Evolutionary conservation across 1,140 invertebrate genomes (phyloP).

Genomic region (Drosophila willistoni): DNA sequence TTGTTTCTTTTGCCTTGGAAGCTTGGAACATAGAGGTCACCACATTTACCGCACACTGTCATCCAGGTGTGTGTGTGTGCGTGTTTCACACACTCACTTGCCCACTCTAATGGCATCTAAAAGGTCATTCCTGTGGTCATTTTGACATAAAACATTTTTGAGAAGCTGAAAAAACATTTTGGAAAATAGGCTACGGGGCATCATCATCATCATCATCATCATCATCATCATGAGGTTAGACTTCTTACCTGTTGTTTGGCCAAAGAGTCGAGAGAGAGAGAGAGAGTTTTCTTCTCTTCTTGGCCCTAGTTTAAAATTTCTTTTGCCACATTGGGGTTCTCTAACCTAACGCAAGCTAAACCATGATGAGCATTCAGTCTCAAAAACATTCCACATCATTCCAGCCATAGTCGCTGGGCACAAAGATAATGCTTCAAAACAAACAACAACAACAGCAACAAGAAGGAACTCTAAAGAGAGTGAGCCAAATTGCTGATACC

Average conservation of each 20-base stretch:
- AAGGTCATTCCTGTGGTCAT: constrained; percentile 35
- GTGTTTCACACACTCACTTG: no score
- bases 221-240: no score
- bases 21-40: constrained; percentile 29
- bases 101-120: constrained; percentile 43
- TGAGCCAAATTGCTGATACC: no score
- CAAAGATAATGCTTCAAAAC: constrained; percentile 56
- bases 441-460: constrained; percentile 31
- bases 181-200: constrained; percentile 1
- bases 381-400: constrained; percentile 58
- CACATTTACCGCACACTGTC: constrained; percentile 30
- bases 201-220: no score
- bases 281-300: not conserved
- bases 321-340: not conserved
- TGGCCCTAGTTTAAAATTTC: not conserved
- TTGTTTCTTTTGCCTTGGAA: constrained; percentile 23
- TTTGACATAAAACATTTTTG: constrained; percentile 15
- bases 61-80: constrained; percentile 27
- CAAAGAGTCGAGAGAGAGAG: not conserved
- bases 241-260: no score
- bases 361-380: constrained; percentile 37
- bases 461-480: not conserved
- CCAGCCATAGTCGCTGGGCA: constrained; percentile 41
- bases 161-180: not conserved
- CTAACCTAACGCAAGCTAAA: constrained; percentile 7